Evolutionary conservation across 2,888 invertebrate species (phyloP).

Genomic region (Pyralis farinalis): DNA sequence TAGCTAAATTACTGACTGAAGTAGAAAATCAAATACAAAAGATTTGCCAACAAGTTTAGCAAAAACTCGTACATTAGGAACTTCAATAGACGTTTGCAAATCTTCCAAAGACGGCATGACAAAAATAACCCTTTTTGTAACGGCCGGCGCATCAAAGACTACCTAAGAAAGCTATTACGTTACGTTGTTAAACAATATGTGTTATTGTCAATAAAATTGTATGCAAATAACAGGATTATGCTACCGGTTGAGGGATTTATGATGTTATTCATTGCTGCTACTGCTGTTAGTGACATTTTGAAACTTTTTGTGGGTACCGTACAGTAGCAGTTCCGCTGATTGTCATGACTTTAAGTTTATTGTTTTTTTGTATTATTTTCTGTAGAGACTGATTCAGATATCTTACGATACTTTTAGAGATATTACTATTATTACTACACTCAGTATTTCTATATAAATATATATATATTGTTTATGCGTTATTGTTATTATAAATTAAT

Average conservation of each 20-base stretch:
- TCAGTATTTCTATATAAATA: too few relatives aligned
- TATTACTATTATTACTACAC: too few relatives aligned
- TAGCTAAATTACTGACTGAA: too few relatives aligned
- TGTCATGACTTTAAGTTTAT: too few relatives aligned
- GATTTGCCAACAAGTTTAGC: conserved; percentile 16
- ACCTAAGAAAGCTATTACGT: conserved; percentile 41
- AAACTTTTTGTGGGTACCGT: conserved; percentile 40
- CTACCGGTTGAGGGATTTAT: conserved; percentile 66
- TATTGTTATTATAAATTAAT: too few relatives aligned
- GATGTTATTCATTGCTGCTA: conserved; percentile 27
- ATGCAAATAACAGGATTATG: conserved; percentile 78
- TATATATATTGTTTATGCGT: too few relatives aligned
- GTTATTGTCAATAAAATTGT: conserved; percentile 60
- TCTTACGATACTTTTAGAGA: too few relatives aligned
- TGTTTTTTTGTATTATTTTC: too few relatives aligned
- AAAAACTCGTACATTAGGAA: conserved; percentile 37
- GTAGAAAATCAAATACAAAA: too few relatives aligned
- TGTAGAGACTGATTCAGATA: too few relatives aligned
- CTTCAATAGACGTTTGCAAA: conserved; percentile 26
- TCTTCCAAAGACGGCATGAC: conserved; percentile 14
- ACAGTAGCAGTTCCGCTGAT: conserved; percentile 39
- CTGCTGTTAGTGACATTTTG: conserved; percentile 17
- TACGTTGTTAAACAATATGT: conserved; percentile 53
- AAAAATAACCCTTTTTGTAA: conserved; percentile 43
- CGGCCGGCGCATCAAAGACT: conserved; percentile 46